These are phyloP conservation scores for Cinclus mexicanus DNA, from an alignment of 2,113 vertebrate species.

Conservation along the genomic window DNA sequence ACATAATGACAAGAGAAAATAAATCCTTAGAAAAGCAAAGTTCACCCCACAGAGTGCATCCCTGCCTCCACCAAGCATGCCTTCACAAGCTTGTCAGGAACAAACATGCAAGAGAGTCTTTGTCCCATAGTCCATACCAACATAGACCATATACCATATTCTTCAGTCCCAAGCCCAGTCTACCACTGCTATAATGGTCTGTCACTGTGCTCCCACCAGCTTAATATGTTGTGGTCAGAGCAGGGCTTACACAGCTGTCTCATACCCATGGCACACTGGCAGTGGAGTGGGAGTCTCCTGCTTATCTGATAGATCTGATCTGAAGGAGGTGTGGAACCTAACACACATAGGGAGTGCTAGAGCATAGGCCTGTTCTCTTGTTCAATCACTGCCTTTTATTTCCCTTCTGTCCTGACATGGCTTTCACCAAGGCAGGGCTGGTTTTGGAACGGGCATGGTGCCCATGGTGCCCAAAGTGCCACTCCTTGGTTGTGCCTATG, in stretches of 20 bases:
- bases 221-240: not conserved
- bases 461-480: not conserved
- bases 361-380: not conserved
- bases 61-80: not conserved
- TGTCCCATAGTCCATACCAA: not conserved
- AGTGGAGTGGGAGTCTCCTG: not conserved
- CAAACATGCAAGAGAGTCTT: not conserved
- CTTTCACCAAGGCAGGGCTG: not conserved
- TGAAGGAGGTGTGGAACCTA: not conserved
- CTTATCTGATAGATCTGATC: not conserved
- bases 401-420: not conserved
- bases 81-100: not conserved
- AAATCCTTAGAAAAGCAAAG: not conserved
- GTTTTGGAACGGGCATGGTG: not conserved
- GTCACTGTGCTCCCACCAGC: not conserved
- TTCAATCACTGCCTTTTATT: not conserved
- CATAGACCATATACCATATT: not conserved
- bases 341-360: accelerated
- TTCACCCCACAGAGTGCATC: not conserved
- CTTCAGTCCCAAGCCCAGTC: not conserved
- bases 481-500: not conserved
- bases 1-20: not conserved
- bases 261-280: not conserved
- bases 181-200: not conserved
- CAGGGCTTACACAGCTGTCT: not conserved